Evolutionary conservation across 2,888 invertebrate species (phyloP), one percentile per base, ranked within the genome.

Genomic region (Rambutsinella grinnellia): DNA sequence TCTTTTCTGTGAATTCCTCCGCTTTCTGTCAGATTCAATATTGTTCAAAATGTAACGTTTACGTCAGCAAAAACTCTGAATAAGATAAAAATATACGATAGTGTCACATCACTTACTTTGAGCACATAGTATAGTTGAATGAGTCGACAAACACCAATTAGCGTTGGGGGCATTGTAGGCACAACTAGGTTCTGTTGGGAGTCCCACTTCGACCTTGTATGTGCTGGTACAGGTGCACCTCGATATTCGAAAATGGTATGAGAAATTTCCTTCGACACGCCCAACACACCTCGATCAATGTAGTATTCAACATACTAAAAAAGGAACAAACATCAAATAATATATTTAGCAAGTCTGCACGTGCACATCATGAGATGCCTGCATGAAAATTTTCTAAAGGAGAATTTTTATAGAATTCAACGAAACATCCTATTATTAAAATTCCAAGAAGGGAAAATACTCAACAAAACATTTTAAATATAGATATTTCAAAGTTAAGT

Each of bases 121-220:
- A 93, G 88, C 61, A 91, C 89, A 85, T 93, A 93, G 86, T 92
- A 92, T 81, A 93, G 91, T 86, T 91, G 91, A 61, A 92, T 88
- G 53, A 93, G 88, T 80, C 92, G 89, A 86, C 93, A 93, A 62
- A 92, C 90, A 44, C 92, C 92, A 51, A 92, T 88, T 60, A 92
- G 86, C n/a, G 92, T 91, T 6, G 93, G 93, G 54, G 93, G 93
- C 88, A 93, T 91, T 57, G 91, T 90, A 21, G 93, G 93, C 77
- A 93, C 89, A 69, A 92, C 90, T 81, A 93, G 88, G 79, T 89
- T 89, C 80, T 89, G 89, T 5, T 90, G 89, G 60, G 91, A 90
- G 85, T 92, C 91, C 89, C 92, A 92, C 85, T 91, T 91, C 76
- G 89, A 58, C 66, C 89, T 86, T 21, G 89, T 88, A 80, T 90